phyloP scores from a whole-genome alignment of 2,888 invertebrate genomes.

The Ochlodes sylvanus region DNA sequence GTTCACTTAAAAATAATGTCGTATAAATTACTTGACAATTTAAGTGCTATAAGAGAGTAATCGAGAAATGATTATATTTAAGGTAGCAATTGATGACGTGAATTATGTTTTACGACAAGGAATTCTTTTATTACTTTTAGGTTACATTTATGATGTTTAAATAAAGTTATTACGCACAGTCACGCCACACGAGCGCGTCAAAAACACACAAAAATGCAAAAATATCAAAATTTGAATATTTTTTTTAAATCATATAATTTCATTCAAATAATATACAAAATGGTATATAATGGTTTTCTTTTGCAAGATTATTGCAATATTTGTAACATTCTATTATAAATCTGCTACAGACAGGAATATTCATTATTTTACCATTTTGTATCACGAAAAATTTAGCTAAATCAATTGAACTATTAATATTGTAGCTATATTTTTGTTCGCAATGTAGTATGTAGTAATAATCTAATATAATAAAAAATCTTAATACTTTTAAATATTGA shows the following conservation, averaged over 20 bases:
- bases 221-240: background rate
- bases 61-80: too few relatives aligned
- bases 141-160: too few relatives aligned
- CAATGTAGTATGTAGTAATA: conserved; percentile 1
- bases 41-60: too few relatives aligned
- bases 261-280: conserved; percentile 1
- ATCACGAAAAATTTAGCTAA: background rate
- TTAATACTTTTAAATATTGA: background rate
- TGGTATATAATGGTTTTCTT: background rate
- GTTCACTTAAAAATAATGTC: background rate
- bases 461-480: background rate
- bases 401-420: background rate
- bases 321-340: too few relatives aligned
- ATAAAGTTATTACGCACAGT: background rate
- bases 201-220: background rate
- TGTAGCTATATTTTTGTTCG: background rate
- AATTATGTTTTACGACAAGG: too few relatives aligned
- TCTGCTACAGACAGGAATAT: background rate
- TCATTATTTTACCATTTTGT: conserved; percentile 3
- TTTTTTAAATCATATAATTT: background rate
- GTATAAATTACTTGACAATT: too few relatives aligned
- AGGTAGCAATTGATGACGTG: too few relatives aligned
- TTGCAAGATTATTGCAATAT: too few relatives aligned
- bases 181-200: background rate
- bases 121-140: too few relatives aligned